A percentile compares a stretch with the other conserved stretches of the same genome.
Conservation (phyloP, 2,797 vertebrate species). For the Protosalanx chinensis region DNA sequence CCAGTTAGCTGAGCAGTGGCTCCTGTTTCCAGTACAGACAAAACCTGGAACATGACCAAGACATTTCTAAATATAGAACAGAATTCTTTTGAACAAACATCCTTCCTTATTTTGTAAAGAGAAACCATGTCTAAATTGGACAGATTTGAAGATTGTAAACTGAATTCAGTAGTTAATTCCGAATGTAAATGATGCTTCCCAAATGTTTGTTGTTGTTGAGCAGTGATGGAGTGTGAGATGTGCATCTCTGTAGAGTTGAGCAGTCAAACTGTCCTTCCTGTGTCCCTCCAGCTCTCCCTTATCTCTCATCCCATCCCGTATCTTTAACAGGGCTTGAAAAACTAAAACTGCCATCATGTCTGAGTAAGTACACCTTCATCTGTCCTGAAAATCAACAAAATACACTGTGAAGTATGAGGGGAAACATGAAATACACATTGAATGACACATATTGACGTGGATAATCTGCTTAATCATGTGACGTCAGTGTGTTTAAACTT, state of each 20-base stretch:
- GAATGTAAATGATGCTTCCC: not conserved
- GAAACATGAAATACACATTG: not conserved
- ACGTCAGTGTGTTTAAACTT: not conserved
- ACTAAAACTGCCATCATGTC: slow-evolving; percentile 44
- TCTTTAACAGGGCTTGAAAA: slow-evolving; percentile 32
- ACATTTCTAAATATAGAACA: not conserved
- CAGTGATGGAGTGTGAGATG: too few relatives aligned
- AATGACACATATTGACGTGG: not conserved
- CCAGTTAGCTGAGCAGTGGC: not conserved
- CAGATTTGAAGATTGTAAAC: not conserved
- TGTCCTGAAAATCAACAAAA: not conserved
- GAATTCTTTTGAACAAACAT: not conserved
- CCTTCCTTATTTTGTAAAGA: too few relatives aligned
- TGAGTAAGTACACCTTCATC: slow-evolving; percentile 40
- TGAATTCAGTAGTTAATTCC: not conserved
- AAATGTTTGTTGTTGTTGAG: not conserved
- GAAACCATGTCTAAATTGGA: too few relatives aligned
- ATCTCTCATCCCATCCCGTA: not conserved
- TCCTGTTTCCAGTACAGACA: not conserved
- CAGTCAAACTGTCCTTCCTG: not conserved
- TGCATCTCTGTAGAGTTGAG: too few relatives aligned
- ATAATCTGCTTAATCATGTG: not conserved
- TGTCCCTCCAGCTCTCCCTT: not conserved
- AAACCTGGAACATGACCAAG: not conserved
- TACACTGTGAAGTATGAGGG: too few relatives aligned